Conservation (phyloP, 2,888 invertebrate genomes). For the Drosophila algonquin region DNA sequence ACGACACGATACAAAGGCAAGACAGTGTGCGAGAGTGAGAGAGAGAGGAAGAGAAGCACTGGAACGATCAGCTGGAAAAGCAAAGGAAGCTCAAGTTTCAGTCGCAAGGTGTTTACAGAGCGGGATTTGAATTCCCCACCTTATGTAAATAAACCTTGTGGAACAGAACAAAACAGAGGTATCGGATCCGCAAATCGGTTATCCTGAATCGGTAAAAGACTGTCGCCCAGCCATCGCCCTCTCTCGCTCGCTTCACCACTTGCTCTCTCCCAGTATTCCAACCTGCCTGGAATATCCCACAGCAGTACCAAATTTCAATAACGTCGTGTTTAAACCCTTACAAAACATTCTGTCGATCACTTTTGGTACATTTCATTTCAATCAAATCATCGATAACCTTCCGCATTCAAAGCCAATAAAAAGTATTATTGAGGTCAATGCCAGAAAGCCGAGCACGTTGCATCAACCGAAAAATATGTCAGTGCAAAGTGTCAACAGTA, state of each 20-base stretch:
- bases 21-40: slow-evolving; percentile 5
- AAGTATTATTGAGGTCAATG: slow-evolving; percentile 17
- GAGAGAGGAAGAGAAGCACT: neutral
- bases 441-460: slow-evolving; percentile 3
- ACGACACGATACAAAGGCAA: slow-evolving; percentile 63
- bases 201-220: neutral
- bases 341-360: neutral
- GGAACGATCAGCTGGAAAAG: neutral
- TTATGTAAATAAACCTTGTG: neutral
- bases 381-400: slow-evolving; percentile 8
- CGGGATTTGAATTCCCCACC: neutral
- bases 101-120: neutral
- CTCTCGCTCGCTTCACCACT: neutral
- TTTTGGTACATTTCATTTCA: neutral
- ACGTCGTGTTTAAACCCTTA: neutral
- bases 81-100: neutral
- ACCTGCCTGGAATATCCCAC: neutral
- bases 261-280: too few relatives aligned
- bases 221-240: neutral
- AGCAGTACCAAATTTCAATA: neutral
- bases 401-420: neutral
- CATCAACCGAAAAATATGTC: neutral
- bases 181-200: neutral
- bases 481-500: slow-evolving; percentile 4
- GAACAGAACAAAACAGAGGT: neutral